Evolutionary conservation across 1,140 invertebrate genomes (phyloP), one percentile per base, ranked within the genome.

Genomic region (Caenorhabditis tropicalis): DNA sequence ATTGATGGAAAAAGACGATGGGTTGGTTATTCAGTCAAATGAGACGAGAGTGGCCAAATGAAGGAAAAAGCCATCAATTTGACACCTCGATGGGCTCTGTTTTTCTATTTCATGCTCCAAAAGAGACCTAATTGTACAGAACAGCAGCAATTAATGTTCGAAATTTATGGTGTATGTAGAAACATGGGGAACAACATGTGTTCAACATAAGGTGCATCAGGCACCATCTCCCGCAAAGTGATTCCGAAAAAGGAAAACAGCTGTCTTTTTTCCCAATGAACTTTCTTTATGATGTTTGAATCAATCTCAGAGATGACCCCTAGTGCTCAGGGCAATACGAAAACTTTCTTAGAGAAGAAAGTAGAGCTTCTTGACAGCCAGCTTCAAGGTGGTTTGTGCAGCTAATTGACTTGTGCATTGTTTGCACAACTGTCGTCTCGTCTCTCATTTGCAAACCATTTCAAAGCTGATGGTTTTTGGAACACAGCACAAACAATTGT

Each of bases 131-230:
- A 74, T 74, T 74, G 65, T 74, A 36, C 29, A 65, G 58, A 65
- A 43, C 36, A 43, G 36, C 33, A 74, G 65, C 65, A 74, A 74
- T 74, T 74, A 46, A 43, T 74, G 65, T 16, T 43, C 4, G 33
- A 74, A 74, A 74, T 74, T 43, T 74, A 36, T 7, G 65, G n/a
- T 39, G 43, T 5, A 74, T 19, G 43, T 74, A 16, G 65, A 74
- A 74, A 74, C 58, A 65, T 65, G 58, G 58, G n/a, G 5, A 65
- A 65, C 65, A 74, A 74, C 65, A 74, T 74, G 65, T 74, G 65
- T 74, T 46, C 33, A 43, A 36, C 65, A 74, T 74, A 74, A 33
- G 65, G 65, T 74, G 43, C n/a, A 74, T 36, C 43, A 29, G n/a
- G 33, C 65, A 74, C 36, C 36, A 24, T 43, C 43, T 74, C 19